These are phyloP conservation scores for Cygnus buccinator DNA, from an alignment of 2,113 vertebrate genomes.

Conservation along the genomic window DNA sequence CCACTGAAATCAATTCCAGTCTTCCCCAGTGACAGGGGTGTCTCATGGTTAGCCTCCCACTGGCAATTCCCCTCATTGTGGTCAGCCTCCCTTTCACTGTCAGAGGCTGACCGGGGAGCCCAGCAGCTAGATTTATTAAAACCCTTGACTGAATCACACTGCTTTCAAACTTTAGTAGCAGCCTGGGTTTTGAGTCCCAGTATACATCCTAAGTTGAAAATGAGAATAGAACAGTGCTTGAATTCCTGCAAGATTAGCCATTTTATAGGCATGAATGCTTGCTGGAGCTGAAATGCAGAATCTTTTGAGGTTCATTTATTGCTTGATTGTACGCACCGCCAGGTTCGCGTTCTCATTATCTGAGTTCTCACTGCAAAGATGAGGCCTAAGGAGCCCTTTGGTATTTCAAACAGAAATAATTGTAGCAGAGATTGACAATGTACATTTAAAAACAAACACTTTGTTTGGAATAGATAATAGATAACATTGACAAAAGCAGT, in stretches of 20 bases:
- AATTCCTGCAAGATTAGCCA: conserved; percentile 42
- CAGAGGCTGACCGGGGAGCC: background rate
- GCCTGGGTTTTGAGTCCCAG: background rate
- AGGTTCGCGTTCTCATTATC: conserved; percentile 49
- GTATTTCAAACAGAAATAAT: conserved; percentile 58
- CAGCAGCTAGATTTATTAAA: background rate
- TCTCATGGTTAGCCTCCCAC: background rate
- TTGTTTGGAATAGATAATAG: conserved; percentile 30
- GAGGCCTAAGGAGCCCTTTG: conserved; percentile 45
- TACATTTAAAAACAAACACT: conserved; percentile 11
- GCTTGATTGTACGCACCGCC: background rate
- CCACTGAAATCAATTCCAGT: background rate
- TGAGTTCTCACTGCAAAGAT: conserved; percentile 42
- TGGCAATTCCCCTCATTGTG: background rate
- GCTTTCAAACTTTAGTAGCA: background rate
- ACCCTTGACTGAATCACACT: background rate
- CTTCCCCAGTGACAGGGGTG: background rate
- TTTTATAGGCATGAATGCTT: conserved; percentile 40
- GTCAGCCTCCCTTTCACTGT: background rate
- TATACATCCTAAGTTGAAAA: background rate
- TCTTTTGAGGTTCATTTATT: conserved; percentile 67
- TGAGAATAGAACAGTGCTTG: background rate
- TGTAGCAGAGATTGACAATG: conserved; percentile 35
- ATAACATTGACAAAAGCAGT: background rate
- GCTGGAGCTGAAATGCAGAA: conserved; percentile 27